Conservation (phyloP, 2,797 vertebrate species). For the Leptodactylus fallax region DNA sequence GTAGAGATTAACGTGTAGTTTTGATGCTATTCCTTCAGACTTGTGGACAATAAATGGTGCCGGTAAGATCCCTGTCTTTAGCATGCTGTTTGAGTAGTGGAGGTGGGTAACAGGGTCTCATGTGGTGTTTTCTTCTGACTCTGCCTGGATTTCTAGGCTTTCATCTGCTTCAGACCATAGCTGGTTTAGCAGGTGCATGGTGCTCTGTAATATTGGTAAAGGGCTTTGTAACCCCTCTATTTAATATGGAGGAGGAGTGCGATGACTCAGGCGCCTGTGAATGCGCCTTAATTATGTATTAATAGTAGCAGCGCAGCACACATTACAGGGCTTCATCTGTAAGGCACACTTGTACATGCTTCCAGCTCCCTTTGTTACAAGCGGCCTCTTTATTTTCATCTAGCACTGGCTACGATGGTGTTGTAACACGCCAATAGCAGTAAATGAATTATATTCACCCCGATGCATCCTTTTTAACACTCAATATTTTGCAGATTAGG, state of each 20-base stretch:
- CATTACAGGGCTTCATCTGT: background rate
- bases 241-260: constrained; percentile 33
- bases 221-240: constrained; percentile 21
- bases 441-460: constrained; percentile 36
- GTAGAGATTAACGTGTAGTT: background rate
- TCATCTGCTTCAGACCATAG: constrained; percentile 24
- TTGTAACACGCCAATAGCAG: background rate
- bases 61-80: background rate
- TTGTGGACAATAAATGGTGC: background rate
- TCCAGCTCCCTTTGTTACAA: constrained; percentile 18
- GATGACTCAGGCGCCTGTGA: constrained; percentile 9
- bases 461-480: constrained; percentile 44
- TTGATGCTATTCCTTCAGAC: background rate
- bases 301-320: constrained; percentile 1
- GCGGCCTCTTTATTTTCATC: background rate
- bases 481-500: constrained; percentile 43
- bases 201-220: constrained; percentile 1
- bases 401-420: background rate
- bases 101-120: constrained; percentile 25
- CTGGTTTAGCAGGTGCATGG: constrained; percentile 43
- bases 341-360: background rate
- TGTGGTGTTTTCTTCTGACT: constrained; percentile 38
- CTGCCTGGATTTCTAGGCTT: constrained; percentile 31
- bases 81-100: constrained; percentile 25
- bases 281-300: constrained; percentile 23